Evolutionary conservation across 2,113 vertebrate species (phyloP), one percentile per base, ranked within the genome.

Genomic region (Alouatta palliata): DNA sequence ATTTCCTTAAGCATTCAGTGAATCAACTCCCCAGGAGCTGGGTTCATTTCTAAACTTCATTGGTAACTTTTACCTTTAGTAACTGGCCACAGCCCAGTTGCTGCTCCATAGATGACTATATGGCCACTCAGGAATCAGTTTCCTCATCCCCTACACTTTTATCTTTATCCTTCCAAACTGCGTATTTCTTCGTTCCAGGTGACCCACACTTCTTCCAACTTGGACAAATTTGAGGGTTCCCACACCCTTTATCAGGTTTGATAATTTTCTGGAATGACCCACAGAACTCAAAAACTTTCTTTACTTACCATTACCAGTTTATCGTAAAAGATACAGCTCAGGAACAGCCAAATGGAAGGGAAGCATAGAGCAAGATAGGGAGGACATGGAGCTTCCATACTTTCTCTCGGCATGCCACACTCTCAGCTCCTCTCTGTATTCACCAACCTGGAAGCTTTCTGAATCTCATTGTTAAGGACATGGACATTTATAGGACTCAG

Each of bases 191-290:
- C 23, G 32, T 32, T 20, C 66, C 76, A 79, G 49, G 8, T 84
- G 43, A 88, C 84, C 61, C 23, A 47, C 23, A 73, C 20, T 45
- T 88, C 17, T n/a, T 52, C 76, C 20, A 54, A 0, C 64, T 61
- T 75, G 30, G 49, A 45, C 40, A 96, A 43, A 84, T 40, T n/a
- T 8, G 68, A 45, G 77, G 20, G 30, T 71, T 93, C 79, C 58
- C 27, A 32, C 27, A 70, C n/a, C 9, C 23, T 1, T 12, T 6
- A 2, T 37, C 25, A 79, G 19, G 21, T n/a, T 54, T 91, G 70
- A 27, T 73, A 93, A 35, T 82, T 77, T 94, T 77, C 23, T 97
- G 56, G 88, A 88, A 88, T 91, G 77, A 96, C 32, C 73, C 52
- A 73, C 9, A 90, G 37, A 91, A 87, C 68, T 90, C 73, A 93